Evolutionary conservation across 2,113 vertebrate genomes (phyloP).

Genomic region (Silurus asotus): DNA sequence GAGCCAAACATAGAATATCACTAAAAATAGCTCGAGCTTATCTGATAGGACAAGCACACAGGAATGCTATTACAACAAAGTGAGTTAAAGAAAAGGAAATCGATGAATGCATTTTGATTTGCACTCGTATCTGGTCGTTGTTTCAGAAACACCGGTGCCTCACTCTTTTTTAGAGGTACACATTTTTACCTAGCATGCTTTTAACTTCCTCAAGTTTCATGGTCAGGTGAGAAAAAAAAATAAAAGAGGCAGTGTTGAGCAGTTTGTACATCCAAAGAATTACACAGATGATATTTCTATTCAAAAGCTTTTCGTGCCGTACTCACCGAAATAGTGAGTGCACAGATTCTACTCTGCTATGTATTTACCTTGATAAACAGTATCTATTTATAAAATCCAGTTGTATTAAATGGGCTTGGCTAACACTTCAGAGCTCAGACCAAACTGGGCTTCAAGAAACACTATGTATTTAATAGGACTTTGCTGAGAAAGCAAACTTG

Average conservation of each 20-base stretch:
- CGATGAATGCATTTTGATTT: slow-evolving; percentile 61
- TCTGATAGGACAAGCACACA: slow-evolving; percentile 70
- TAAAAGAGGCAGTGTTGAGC: background rate
- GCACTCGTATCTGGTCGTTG: slow-evolving; percentile 41
- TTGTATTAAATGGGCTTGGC: slow-evolving; percentile 1
- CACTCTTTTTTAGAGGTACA: background rate
- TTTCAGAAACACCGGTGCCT: background rate
- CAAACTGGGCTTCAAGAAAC: background rate
- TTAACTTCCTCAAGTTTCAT: background rate
- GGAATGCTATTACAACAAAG: slow-evolving; percentile 67
- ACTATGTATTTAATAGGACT: background rate
- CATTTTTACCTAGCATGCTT: background rate
- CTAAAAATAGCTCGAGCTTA: slow-evolving; percentile 68
- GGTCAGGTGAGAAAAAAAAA: background rate
- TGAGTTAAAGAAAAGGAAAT: slow-evolving; percentile 58
- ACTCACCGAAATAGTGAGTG: background rate
- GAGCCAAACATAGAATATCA: slow-evolving; percentile 52
- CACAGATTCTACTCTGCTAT: background rate
- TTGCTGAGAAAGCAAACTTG: slow-evolving; percentile 14
- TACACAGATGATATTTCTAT: background rate
- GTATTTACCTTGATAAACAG: background rate
- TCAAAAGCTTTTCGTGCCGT: background rate
- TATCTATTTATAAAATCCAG: slow-evolving; percentile 1
- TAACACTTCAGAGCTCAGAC: background rate
- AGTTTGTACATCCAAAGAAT: background rate